phyloP scores from a whole-genome alignment of 1,140 invertebrate species.

The Propsilocerus akamusi region DNA sequence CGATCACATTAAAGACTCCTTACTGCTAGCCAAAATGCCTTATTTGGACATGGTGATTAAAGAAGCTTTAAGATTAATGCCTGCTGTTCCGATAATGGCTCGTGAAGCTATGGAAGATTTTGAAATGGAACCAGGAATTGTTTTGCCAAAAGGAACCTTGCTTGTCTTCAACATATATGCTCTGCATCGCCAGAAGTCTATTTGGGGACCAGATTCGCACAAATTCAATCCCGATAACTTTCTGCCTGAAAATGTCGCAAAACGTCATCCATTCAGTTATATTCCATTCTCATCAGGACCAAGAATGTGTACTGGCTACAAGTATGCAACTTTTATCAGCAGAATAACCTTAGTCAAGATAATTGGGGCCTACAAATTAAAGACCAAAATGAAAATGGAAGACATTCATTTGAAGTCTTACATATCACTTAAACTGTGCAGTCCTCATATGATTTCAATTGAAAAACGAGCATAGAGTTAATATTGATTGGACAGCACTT shows the following conservation, averaged over 20 bases:
- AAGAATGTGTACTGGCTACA: no score
- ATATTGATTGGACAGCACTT: no score
- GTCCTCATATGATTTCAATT: no score
- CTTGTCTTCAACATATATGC: constrained; percentile 15
- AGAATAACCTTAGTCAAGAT: no score
- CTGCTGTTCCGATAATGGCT: constrained; percentile 29
- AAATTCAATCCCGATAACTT: constrained; percentile 49
- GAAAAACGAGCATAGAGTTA: no score
- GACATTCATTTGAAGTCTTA: no score
- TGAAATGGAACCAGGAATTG: not conserved
- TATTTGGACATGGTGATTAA: constrained; percentile 11
- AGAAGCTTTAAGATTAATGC: constrained; percentile 31
- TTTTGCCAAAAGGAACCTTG: constrained; percentile 6
- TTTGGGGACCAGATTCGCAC: constrained; percentile 17
- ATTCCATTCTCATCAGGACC: no score
- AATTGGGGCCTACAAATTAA: no score
- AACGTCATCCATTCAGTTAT: no score
- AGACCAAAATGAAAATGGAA: no score
- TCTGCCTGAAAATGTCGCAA: constrained; percentile 31
- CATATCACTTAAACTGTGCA: no score
- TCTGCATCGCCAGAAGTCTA: constrained; percentile 17
- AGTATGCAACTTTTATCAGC: no score
- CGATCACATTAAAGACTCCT: not conserved
- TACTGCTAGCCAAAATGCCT: constrained; percentile 6
- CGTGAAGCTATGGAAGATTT: constrained; percentile 14